Evolutionary conservation across 2,113 vertebrate species (phyloP).

Genomic region (Polypterus bichir): DNA sequence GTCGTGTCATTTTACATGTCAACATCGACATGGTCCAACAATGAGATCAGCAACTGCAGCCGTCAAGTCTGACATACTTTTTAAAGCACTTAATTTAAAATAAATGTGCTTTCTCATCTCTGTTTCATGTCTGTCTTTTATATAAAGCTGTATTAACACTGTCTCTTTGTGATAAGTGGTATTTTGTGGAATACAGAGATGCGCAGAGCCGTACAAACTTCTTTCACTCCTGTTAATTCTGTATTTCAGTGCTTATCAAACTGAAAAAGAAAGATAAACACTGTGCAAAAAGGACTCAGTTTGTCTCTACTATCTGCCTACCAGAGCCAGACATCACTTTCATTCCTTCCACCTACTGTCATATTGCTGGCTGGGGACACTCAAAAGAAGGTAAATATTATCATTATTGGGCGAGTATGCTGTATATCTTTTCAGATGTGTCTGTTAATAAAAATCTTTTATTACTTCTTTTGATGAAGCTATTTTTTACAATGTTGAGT

Average conservation of each 20-base stretch:
- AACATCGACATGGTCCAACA: no score
- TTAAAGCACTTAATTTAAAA: background rate
- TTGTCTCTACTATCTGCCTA: constrained; percentile 79
- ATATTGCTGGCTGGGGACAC: constrained; percentile 84
- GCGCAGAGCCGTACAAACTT: background rate
- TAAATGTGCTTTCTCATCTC: background rate
- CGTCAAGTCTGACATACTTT: no score
- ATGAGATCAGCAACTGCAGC: no score
- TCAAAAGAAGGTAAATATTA: constrained; percentile 64
- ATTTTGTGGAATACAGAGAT: background rate
- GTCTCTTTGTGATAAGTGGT: background rate
- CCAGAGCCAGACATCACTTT: constrained; percentile 53
- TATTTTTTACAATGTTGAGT: no score
- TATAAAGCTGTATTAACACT: background rate
- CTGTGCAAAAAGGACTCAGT: constrained; percentile 66
- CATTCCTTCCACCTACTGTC: constrained; percentile 55
- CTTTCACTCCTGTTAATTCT: constrained; percentile 1
- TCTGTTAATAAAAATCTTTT: no score
- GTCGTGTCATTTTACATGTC: no score
- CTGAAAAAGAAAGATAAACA: constrained; percentile 67
- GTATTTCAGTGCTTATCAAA: constrained; percentile 64
- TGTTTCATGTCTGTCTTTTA: background rate
- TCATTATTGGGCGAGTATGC: background rate
- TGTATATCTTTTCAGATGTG: no score
- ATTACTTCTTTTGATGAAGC: no score